Evolutionary conservation across 23 tunicate species (phyloP).

Genomic region (Diplosoma virens): DNA sequence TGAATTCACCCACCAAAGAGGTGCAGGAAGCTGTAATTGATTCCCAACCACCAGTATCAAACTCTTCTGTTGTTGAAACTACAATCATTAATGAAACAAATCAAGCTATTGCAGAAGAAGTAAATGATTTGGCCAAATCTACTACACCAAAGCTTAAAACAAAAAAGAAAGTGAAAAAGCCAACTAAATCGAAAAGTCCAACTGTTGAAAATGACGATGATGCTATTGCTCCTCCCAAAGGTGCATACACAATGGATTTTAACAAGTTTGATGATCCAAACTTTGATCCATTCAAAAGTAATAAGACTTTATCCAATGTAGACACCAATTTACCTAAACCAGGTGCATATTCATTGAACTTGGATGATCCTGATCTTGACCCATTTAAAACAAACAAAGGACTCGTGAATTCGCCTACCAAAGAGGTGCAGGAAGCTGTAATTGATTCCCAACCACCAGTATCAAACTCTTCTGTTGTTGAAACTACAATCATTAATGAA

Average conservation of each 20-base stretch:
- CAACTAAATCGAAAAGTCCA: no score
- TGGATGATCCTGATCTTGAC: constrained; percentile 13
- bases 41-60: no score
- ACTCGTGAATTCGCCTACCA: background rate
- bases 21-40: no score
- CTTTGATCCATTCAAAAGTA: constrained; percentile 40
- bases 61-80: no score
- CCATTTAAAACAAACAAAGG: constrained; percentile 51
- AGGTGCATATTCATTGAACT: background rate
- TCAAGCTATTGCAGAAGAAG: no score
- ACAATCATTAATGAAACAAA: no score
- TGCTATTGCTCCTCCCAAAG: constrained; percentile 1
- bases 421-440: background rate
- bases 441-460: background rate
- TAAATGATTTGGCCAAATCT: no score
- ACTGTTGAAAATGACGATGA: background rate
- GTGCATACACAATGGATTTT: constrained; percentile 48
- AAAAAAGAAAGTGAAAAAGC: no score
- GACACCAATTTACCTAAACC: background rate
- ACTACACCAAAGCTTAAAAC: no score
- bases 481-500: background rate
- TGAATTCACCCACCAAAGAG: no score
- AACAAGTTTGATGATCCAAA: constrained; percentile 38
- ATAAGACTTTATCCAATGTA: constrained; percentile 9
- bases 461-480: background rate